Evolutionary conservation across 1,140 invertebrate genomes (phyloP).

Genomic region (Carposina sasakii): DNA sequence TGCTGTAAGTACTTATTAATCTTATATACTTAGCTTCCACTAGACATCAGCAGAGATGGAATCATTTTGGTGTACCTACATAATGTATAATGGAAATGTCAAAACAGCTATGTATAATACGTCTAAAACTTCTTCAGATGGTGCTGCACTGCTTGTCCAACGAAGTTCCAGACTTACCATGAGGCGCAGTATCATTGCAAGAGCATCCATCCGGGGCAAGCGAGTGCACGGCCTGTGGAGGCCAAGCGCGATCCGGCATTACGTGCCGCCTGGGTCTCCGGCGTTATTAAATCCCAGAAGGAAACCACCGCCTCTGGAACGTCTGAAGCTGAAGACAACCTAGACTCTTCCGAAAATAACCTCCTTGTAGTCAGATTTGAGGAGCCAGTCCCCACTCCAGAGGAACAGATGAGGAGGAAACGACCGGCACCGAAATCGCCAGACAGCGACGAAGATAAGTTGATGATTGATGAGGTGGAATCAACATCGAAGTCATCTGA

Average conservation of each 20-base stretch:
- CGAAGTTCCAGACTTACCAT: slow-evolving; percentile 48
- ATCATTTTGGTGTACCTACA: no score
- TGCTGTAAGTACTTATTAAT: no score
- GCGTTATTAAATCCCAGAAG: slow-evolving; percentile 35
- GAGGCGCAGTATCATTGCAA: slow-evolving; percentile 56
- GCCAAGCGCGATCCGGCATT: slow-evolving; percentile 30
- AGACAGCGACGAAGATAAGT: slow-evolving; percentile 41
- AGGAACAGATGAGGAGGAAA: slow-evolving; percentile 12
- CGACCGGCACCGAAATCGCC: not conserved
- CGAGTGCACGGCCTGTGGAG: slow-evolving; percentile 34
- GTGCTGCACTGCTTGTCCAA: slow-evolving; percentile 43
- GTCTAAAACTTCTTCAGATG: slow-evolving; percentile 44
- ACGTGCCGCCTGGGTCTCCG: slow-evolving; percentile 42
- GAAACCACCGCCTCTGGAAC: slow-evolving; percentile 23
- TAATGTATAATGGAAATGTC: no score
- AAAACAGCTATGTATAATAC: no score
- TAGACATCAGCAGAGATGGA: no score
- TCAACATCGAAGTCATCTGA: not conserved
- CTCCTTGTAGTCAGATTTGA: slow-evolving; percentile 52
- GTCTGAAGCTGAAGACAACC: not conserved
- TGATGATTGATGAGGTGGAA: slow-evolving; percentile 36
- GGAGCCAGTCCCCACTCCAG: slow-evolving; percentile 37
- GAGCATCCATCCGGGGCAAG: slow-evolving; percentile 24
- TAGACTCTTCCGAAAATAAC: slow-evolving; percentile 33
- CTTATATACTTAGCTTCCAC: no score